These are phyloP conservation scores for Rhopilema esculentum DNA, from an alignment of 30 jellyfish, hydroid and myxozoan species.

Conservation along the genomic window DNA sequence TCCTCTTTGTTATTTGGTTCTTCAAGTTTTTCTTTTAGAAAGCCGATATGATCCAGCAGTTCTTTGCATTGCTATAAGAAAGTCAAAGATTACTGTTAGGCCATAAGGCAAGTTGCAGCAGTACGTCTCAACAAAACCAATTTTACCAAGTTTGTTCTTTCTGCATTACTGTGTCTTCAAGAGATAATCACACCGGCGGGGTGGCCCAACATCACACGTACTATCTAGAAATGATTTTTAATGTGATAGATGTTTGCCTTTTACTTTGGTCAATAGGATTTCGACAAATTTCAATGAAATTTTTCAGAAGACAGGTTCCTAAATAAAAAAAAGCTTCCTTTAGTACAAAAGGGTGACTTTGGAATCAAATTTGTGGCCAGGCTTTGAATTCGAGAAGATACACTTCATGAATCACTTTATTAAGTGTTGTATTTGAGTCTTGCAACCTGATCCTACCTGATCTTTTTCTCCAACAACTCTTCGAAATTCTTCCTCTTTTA, in stretches of 20 bases:
- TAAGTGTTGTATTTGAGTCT: no score
- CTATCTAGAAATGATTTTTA: no score
- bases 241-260: no score
- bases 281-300: no score
- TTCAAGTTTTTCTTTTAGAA: not conserved
- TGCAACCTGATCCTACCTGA: constrained; percentile 11
- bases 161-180: not conserved
- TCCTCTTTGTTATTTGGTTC: not conserved
- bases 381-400: no score
- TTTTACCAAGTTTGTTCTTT: no score
- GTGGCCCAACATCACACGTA: not conserved
- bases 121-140: not conserved
- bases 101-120: not conserved
- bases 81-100: not conserved
- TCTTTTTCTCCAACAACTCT: not conserved
- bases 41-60: constrained; percentile 5
- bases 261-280: no score
- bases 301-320: no score
- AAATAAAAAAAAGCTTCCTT: no score
- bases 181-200: not conserved
- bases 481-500: not conserved
- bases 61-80: constrained; percentile 19
- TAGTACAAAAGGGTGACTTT: no score
- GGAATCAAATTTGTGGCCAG: no score
- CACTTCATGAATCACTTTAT: no score